phyloP scores from a whole-genome alignment of 1,140 invertebrate species.

The Hydropsyche tenuis region DNA sequence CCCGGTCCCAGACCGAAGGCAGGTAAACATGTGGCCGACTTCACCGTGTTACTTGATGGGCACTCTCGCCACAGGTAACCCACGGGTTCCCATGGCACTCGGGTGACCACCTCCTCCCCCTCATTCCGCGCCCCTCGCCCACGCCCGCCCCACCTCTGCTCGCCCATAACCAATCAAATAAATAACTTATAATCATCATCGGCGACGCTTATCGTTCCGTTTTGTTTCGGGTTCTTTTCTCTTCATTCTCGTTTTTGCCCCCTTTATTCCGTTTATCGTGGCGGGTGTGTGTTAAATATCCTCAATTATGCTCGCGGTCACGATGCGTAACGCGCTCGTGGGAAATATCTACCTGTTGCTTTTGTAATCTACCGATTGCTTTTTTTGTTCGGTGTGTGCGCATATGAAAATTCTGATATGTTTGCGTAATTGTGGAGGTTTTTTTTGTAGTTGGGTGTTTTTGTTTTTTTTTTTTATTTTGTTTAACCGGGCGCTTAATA shows the following conservation, averaged over 20 bases:
- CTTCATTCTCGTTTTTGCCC: background rate
- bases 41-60: conserved; percentile 38
- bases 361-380: no score
- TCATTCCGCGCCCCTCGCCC: background rate
- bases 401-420: no score
- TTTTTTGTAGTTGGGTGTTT: no score
- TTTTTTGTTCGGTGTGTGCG: no score
- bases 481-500: no score
- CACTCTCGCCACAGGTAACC: conserved; percentile 27
- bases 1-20: no score
- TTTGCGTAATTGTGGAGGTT: no score
- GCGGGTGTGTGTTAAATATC: background rate
- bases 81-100: conserved; percentile 32
- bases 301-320: no score
- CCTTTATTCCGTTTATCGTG: background rate
- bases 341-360: no score
- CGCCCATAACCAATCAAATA: conserved; percentile 29
- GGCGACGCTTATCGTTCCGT: conserved; percentile 2
- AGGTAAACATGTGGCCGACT: conserved; percentile 34
- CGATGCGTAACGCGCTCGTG: no score
- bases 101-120: conserved; percentile 13
- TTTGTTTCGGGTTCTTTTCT: background rate
- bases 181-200: conserved; percentile 36
- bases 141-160: background rate
- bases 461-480: no score